Evolutionary conservation across 2,113 vertebrate species (phyloP).

Genomic region (Syngnathus scovelli): DNA sequence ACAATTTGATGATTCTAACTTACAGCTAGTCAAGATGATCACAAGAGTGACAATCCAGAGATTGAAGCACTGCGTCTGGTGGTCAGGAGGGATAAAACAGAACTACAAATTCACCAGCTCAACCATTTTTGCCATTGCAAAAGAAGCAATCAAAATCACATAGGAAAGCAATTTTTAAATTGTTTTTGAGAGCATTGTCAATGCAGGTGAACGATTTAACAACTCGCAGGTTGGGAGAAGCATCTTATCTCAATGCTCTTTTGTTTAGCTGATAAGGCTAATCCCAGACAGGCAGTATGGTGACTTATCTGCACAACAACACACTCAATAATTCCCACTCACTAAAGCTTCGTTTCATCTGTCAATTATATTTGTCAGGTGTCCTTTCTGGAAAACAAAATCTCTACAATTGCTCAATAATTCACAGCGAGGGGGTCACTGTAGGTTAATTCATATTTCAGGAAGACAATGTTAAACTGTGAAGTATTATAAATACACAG

Average conservation of each 20-base stretch:
- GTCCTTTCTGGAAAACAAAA: neutral
- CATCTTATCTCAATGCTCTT: constrained; percentile 41
- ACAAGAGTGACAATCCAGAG: too few relatives aligned
- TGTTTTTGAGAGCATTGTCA: neutral
- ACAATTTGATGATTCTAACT: neutral
- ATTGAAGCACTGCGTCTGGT: too few relatives aligned
- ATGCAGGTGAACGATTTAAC: neutral
- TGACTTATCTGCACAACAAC: constrained; percentile 6
- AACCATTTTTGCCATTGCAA: neutral
- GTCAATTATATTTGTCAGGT: neutral
- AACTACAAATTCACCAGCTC: neutral
- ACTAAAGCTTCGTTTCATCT: neutral
- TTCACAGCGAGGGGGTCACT: neutral
- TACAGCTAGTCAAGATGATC: too few relatives aligned
- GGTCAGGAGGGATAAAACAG: too few relatives aligned
- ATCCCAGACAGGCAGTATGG: constrained; percentile 28
- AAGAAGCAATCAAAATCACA: neutral
- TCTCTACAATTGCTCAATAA: neutral
- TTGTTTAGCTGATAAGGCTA: constrained; percentile 43
- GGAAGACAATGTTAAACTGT: neutral
- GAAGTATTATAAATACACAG: neutral
- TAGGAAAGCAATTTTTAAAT: neutral
- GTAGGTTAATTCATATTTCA: neutral
- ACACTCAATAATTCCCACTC: constrained; percentile 2
- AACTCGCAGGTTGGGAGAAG: constrained; percentile 8